A percentile compares a stretch with the other conserved stretches of the same genome.
Conservation (phyloP, 30 jellyfish, hydroid and myxozoan species). For the Nemopilema nomurai region DNA sequence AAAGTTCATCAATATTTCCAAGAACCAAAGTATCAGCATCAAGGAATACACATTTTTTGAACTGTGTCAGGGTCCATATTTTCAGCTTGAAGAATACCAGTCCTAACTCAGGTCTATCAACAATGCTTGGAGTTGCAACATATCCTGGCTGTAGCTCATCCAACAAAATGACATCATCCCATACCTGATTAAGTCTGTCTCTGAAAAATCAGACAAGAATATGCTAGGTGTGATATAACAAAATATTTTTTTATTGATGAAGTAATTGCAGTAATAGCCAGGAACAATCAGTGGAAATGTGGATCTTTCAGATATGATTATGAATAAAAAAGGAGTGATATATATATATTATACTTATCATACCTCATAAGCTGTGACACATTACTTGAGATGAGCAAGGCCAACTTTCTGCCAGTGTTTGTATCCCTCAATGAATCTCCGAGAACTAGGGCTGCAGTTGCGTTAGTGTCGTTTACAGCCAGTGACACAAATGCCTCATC, state of each 20-base stretch:
- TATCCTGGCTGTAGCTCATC: conserved; percentile 43
- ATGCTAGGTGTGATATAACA: neutral
- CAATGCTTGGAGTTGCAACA: conserved; percentile 28
- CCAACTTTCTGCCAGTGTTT: conserved; percentile 37
- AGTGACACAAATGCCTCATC: conserved; percentile 55
- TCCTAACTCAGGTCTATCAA: conserved; percentile 76
- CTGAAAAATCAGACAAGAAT: too few relatives aligned
- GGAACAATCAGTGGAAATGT: too few relatives aligned
- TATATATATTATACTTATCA: too few relatives aligned
- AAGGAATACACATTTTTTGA: conserved; percentile 85
- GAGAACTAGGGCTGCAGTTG: conserved; percentile 46
- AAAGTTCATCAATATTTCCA: conserved; percentile 87
- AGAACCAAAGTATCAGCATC: conserved; percentile 95
- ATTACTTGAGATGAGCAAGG: conserved; percentile 27
- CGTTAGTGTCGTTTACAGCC: conserved; percentile 61
- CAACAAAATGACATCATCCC: conserved; percentile 80
- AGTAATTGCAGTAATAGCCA: too few relatives aligned
- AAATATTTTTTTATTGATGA: neutral
- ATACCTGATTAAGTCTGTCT: conserved; percentile 32
- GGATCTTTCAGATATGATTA: too few relatives aligned
- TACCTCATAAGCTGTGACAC: conserved; percentile 38
- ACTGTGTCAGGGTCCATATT: conserved; percentile 90
- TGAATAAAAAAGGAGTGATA: too few relatives aligned
- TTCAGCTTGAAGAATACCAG: conserved; percentile 65
- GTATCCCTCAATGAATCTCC: conserved; percentile 62